Conservation (phyloP, 2,888 invertebrate species). For the Tetragonula carbonaria region DNA sequence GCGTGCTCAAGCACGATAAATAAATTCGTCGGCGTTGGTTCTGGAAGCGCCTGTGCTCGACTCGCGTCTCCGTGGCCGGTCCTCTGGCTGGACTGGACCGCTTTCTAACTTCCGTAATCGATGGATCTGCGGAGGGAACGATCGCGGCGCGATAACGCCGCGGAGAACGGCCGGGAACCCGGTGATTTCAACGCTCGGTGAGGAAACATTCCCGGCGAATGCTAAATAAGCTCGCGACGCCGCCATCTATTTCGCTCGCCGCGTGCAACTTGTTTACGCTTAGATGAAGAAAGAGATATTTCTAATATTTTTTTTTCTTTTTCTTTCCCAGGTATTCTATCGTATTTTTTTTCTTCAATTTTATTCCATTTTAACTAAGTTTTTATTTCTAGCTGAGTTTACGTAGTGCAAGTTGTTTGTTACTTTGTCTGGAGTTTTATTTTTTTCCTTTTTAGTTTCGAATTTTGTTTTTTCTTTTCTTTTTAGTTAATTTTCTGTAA, state of each 20-base stretch:
- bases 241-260: not conserved
- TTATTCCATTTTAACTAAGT: too few relatives aligned
- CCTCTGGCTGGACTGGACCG: conserved; percentile 24
- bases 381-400: too few relatives aligned
- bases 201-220: conserved; percentile 24
- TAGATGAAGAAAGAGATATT: too few relatives aligned
- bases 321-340: too few relatives aligned
- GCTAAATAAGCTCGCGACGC: conserved; percentile 16
- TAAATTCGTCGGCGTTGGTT: conserved; percentile 46
- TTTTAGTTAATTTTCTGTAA: too few relatives aligned
- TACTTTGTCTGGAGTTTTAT: too few relatives aligned
- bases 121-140: conserved; percentile 41
- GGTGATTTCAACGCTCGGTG: conserved; percentile 40
- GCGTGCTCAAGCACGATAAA: conserved; percentile 31
- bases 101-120: conserved; percentile 50
- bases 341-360: too few relatives aligned
- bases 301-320: too few relatives aligned
- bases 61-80: conserved; percentile 16
- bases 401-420: too few relatives aligned
- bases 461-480: too few relatives aligned
- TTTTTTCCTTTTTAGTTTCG: too few relatives aligned
- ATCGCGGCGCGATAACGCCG: conserved; percentile 38
- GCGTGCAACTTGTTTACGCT: not conserved
- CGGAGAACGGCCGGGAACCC: conserved; percentile 20
- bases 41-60: not conserved